Evolutionary conservation across 2,113 vertebrate genomes (phyloP).

Genomic region (Chaetodon auriga): DNA sequence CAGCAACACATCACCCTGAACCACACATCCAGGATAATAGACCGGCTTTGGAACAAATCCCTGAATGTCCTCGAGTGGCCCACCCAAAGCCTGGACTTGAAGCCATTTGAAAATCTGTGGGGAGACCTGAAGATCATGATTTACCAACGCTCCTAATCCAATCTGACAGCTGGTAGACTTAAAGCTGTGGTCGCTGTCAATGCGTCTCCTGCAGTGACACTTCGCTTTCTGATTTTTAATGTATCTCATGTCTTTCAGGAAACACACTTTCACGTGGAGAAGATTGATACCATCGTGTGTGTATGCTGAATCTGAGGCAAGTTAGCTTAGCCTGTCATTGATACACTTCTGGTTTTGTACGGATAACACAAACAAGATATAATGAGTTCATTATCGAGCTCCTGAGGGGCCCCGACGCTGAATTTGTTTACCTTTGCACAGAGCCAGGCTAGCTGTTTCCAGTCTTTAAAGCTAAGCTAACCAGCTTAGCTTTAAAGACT

Average conservation of each 20-base stretch:
- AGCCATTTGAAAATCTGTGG: constrained; percentile 44
- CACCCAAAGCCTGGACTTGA: constrained; percentile 51
- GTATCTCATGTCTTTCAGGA: neutral
- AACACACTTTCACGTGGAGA: neutral
- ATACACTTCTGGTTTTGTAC: neutral
- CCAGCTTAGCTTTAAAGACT: too few species aligned
- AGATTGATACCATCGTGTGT: neutral
- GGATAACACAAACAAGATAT: neutral
- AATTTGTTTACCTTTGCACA: neutral
- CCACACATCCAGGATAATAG: constrained; percentile 56
- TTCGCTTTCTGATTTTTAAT: neutral
- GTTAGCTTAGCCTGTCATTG: neutral
- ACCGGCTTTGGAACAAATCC: constrained; percentile 63
- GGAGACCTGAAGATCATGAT: constrained; percentile 45
- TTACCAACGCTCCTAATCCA: constrained; percentile 41
- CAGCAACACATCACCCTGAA: constrained; percentile 26
- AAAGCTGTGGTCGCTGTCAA: constrained; percentile 16
- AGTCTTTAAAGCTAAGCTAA: constrained; percentile 21
- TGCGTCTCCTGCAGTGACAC: neutral
- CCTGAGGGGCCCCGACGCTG: too few species aligned
- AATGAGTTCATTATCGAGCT: neutral
- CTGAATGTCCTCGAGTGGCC: constrained; percentile 49
- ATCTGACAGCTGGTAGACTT: constrained; percentile 35
- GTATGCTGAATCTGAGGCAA: neutral
- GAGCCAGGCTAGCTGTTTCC: neutral